Evolutionary conservation across 1,140 invertebrate species (phyloP).

Genomic region (Drosophila paulistorum): DNA sequence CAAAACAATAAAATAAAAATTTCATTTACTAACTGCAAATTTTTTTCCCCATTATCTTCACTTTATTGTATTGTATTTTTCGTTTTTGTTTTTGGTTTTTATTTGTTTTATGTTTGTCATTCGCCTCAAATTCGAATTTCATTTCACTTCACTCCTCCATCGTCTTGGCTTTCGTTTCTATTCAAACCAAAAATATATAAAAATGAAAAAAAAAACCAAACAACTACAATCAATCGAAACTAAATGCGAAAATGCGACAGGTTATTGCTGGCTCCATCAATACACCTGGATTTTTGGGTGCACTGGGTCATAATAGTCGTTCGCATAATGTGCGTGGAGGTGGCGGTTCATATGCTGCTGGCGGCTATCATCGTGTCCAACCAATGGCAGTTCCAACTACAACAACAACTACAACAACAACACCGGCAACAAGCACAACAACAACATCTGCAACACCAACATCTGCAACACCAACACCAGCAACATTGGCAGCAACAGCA

Average conservation of each 20-base stretch:
- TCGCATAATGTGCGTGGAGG: conserved; percentile 71
- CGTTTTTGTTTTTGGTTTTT: conserved; percentile 46
- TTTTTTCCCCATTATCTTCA: conserved; percentile 53
- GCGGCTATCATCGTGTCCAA: conserved; percentile 50
- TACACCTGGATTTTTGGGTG: conserved; percentile 77
- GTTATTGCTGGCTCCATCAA: conserved; percentile 81
- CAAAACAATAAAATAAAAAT: background rate
- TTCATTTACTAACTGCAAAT: conserved; percentile 37
- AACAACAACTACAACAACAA: conserved; percentile 43
- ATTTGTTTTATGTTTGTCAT: background rate
- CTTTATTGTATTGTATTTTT: conserved; percentile 64
- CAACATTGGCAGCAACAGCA: conserved; percentile 31
- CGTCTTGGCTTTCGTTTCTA: conserved; percentile 23
- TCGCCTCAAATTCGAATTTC: conserved; percentile 33
- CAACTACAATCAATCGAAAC: background rate
- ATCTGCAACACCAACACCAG: conserved; percentile 32
- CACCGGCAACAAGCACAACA: conserved; percentile 26
- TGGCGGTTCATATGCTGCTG: conserved; percentile 55
- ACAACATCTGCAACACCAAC: background rate
- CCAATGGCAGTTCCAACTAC: conserved; percentile 31
- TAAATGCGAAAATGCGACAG: conserved; percentile 48
- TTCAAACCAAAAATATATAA: conserved; percentile 17
- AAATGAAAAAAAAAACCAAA: background rate
- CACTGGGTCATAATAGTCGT: conserved; percentile 73
- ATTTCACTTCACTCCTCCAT: conserved; percentile 27